Evolutionary conservation across 2,797 vertebrate species (phyloP), one percentile per base, ranked within the genome.

Genomic region (Calcarius lapponicus): DNA sequence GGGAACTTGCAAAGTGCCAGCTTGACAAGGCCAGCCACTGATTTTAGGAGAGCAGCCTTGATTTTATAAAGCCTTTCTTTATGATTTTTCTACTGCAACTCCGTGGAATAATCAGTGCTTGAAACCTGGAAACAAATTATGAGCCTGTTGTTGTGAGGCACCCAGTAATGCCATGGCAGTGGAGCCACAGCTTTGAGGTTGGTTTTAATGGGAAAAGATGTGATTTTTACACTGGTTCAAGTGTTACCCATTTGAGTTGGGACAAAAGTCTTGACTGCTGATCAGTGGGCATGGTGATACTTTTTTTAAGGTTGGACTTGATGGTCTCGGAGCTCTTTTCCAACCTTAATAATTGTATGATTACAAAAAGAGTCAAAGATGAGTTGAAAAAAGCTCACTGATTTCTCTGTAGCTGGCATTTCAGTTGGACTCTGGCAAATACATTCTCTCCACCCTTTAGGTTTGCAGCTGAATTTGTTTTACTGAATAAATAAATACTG

Each of bases 381-480:
- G 8, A 28, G 43, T 34, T 54, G 57, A 24, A 43, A 78, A 75
- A 73, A 38, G 13, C 57, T 78, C 43, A 3, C 10, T 73, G 21
- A 2, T 71, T 81, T 65, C 58, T 80, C 24, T 79, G 0, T 12
- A 72, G 12, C 17, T 51, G 60, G 25, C 32, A 32, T 28, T 50
- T 76, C 51, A 53, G 16, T 15, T 54, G 31, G 36, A 42, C 56
- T 76, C 38, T 54, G 26, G 38, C 45, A 80, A 80, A 54, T 12
- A 7, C 2, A 9, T 43, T 53, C 19, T 60, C 60, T 80, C n/a
- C 3, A 1, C 34, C 57, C 45, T 78, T 82, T 26, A 53, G 51
- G 9, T 79, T 70, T 70, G 69, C 79, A 72, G 62, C n/a, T 88
- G 71, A 29, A 36, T 83, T 90, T 61, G 20, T 54, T 86, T 47